Evolutionary conservation across 2,888 invertebrate genomes (phyloP), one percentile per base, ranked within the genome.

Genomic region (Blera fallax): DNA sequence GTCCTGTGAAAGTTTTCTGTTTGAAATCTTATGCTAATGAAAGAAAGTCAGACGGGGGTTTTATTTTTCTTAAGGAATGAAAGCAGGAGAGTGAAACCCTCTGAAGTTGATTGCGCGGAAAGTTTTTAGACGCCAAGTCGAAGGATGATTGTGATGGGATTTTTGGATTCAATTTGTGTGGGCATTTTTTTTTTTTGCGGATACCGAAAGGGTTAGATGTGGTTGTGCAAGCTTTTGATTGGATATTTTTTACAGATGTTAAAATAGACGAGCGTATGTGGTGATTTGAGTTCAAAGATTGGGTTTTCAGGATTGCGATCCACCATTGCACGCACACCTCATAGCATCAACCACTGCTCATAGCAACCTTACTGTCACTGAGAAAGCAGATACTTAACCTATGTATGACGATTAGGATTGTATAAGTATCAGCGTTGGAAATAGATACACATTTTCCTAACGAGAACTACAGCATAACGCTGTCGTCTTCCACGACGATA

Each of bases 1-100:
- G 52, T 70, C 56, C 58, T 70, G 65, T 18, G 11, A 69, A 76
- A 79, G 70, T 70, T 76, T 70, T 64, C 37, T 52, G 37, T 58
- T 21, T 27, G 52, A 69, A 64, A 69, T 78, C 50, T 45, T 79
- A 56, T 78, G 62, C 40, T 64, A 79, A 74, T 84, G 64, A 79
- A 74, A 21, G 64, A 14, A 43, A 29, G 29, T 34, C 24, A 8
- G 52, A 32, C 14, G 24, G 48, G 24, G 32, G 32, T 67, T 67
- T 64, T n/a, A 54, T 14, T 11, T 21, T 52, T 34, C 24, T 6
- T 4, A 14, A 1, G 3, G 56, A 11, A 14, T 2, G 21, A 50
- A 2, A 24, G 29, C 14, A 48, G 2, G 43, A n/a, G 50, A 24
- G 14, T 11, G 14, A 32, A 48, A 24, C n/a, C 16, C 8, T 45